phyloP scores from a whole-genome alignment of 1,140 invertebrate genomes.

The Tachypleus tridentatus region DNA sequence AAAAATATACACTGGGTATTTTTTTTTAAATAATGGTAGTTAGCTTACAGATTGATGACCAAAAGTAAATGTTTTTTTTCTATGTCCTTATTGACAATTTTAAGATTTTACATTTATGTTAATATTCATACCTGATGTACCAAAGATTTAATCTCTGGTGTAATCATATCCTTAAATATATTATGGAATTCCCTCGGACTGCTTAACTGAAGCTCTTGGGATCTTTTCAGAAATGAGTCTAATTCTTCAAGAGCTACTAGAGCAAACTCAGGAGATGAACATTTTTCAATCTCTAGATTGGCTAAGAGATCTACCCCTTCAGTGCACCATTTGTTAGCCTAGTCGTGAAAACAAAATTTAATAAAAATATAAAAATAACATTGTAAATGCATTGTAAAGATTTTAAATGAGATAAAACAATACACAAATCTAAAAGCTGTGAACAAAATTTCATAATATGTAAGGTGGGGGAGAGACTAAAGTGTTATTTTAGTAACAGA shows the following conservation, averaged over 20 bases:
- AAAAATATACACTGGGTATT: no score
- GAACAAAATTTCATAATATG: no score
- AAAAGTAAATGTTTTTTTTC: no score
- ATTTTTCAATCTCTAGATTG: constrained; percentile 59
- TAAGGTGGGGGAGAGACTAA: no score
- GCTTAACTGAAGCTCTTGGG: constrained; percentile 55
- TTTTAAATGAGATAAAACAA: no score
- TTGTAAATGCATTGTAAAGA: no score
- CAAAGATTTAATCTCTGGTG: constrained; percentile 71
- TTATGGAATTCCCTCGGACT: constrained; percentile 54
- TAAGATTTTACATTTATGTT: no score
- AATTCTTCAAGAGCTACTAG: constrained; percentile 58
- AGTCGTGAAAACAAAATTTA: not conserved
- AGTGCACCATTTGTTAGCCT: constrained; percentile 91
- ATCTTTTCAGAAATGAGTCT: constrained; percentile 56
- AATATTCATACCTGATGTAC: constrained; percentile 54
- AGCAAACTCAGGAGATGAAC: constrained; percentile 49
- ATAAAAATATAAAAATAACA: not conserved
- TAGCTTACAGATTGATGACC: no score
- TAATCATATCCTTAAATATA: constrained; percentile 67
- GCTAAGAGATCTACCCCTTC: constrained; percentile 78
- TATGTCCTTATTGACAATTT: no score
- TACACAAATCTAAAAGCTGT: no score
- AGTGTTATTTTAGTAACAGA: no score
- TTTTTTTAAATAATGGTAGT: no score